phyloP scores from a whole-genome alignment of 2,888 invertebrate species.

The Fissipunctia ypsillon region DNA sequence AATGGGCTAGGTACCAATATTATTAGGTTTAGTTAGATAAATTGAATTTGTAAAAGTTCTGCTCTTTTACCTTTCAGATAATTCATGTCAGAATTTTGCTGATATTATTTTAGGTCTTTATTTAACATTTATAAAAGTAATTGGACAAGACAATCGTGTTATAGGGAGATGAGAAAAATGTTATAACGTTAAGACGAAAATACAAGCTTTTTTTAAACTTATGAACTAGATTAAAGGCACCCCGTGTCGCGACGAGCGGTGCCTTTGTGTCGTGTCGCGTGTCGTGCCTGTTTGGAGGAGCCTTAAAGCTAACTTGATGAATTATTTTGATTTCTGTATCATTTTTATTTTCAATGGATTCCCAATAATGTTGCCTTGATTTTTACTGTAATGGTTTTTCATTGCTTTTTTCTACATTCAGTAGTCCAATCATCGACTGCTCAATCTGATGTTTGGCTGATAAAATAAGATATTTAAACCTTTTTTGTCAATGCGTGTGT shows the following conservation, averaged over 20 bases:
- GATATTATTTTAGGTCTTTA: slow-evolving; percentile 18
- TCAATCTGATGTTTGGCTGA: background rate
- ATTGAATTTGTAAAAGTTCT: slow-evolving; percentile 49
- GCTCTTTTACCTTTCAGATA: slow-evolving; percentile 16
- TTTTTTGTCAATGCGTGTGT: background rate
- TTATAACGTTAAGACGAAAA: background rate
- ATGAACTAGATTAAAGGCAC: background rate
- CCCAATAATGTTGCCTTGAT: too few relatives aligned
- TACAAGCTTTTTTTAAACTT: background rate
- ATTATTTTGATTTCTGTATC: background rate
- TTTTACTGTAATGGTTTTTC: background rate
- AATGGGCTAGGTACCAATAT: slow-evolving; percentile 19
- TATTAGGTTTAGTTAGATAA: slow-evolving; percentile 48
- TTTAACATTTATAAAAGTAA: background rate
- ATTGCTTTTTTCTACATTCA: background rate
- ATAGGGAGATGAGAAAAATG: background rate
- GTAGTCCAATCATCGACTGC: background rate
- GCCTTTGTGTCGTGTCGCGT: too few relatives aligned
- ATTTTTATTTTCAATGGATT: background rate
- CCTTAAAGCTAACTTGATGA: background rate
- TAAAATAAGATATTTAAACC: background rate
- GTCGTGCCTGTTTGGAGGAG: too few relatives aligned
- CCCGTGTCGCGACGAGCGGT: too few relatives aligned
- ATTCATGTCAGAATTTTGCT: slow-evolving; percentile 16
- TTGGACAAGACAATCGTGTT: background rate